Percentiles rank a stretch among this genome's conserved stretches.
Evolutionary conservation across 53 echinoderm and acorn worm species (phyloP).

Genomic region (Paracentrotus lividus): DNA sequence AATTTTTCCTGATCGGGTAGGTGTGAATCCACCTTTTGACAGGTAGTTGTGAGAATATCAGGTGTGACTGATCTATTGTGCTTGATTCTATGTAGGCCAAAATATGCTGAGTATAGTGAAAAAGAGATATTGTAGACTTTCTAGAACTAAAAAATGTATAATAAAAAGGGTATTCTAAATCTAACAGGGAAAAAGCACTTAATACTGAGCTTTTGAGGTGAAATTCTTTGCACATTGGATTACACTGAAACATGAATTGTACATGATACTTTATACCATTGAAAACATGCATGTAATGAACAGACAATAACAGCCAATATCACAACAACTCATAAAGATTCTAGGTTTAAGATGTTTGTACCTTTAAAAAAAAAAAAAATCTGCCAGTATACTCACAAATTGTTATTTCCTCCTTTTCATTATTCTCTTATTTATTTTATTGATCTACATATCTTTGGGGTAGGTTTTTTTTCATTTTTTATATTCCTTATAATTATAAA

Average conservation of each 20-base stretch:
- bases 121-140: constrained; percentile 16
- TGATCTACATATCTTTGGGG: too few species aligned
- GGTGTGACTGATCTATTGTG: constrained; percentile 22
- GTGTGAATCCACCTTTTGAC: too few species aligned
- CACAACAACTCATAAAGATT: neutral
- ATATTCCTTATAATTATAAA: too few species aligned
- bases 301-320: neutral
- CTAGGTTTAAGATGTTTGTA: neutral
- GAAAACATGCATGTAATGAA: neutral
- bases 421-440: too few species aligned
- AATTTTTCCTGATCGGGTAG: too few species aligned
- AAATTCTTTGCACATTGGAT: neutral
- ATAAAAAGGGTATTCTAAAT: neutral
- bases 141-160: neutral
- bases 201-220: neutral
- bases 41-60: constrained; percentile 1
- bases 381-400: too few species aligned
- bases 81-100: neutral
- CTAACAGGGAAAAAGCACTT: neutral
- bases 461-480: too few species aligned
- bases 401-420: too few species aligned
- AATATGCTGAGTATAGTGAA: neutral
- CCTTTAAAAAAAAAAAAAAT: neutral
- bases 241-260: neutral
- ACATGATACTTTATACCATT: neutral